Conservation (phyloP, 2,797 vertebrate genomes). For the Acrossocheilus wenchowensis region DNA sequence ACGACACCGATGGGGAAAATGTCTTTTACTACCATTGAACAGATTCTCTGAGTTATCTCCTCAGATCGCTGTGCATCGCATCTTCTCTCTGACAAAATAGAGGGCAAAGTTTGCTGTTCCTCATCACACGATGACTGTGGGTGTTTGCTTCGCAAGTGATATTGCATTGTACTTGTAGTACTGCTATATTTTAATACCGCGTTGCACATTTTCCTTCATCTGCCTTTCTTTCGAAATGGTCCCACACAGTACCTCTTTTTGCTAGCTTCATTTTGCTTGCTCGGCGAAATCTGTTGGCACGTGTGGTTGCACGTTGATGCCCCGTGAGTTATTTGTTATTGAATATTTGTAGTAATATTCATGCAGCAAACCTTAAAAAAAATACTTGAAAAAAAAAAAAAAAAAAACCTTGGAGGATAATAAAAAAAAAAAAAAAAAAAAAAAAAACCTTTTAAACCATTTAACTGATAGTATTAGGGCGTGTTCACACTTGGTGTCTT, state of each 20-base stretch:
- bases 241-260: background rate
- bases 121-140: background rate
- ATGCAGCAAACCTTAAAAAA: too few species aligned
- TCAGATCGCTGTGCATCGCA: background rate
- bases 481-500: too few species aligned
- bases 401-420: too few species aligned
- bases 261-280: slow-evolving; percentile 3
- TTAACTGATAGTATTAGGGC: too few species aligned
- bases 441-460: too few species aligned
- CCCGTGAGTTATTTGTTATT: background rate
- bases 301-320: background rate
- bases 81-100: background rate
- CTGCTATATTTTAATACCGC: background rate
- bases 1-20: background rate
- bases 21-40: background rate
- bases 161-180: background rate
- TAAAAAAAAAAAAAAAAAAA: background rate
- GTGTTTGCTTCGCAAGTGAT: background rate
- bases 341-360: too few species aligned
- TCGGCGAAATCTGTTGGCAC: background rate
- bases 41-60: background rate
- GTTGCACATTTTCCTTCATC: background rate
- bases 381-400: background rate
- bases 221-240: background rate
- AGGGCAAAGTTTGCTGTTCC: background rate